Evolutionary conservation across 2,113 vertebrate species (phyloP).

Genomic region (Girardinichthys multiradiatus): DNA sequence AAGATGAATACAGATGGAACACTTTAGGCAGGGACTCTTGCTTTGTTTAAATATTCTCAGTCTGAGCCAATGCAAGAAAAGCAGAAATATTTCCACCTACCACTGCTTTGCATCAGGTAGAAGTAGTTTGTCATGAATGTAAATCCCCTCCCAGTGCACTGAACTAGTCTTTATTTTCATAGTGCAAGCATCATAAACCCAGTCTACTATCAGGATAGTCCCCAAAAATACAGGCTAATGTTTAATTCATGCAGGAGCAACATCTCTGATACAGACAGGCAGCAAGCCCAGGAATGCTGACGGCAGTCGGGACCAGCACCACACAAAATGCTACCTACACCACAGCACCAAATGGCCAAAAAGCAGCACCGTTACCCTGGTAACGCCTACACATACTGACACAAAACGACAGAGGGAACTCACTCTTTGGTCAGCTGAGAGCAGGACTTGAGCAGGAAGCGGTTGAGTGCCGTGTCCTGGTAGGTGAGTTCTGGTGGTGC

Average conservation of each 20-base stretch:
- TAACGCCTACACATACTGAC: slow-evolving; percentile 32
- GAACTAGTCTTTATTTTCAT: slow-evolving; percentile 24
- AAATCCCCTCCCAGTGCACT: slow-evolving; percentile 5
- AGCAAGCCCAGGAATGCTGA: slow-evolving; percentile 28
- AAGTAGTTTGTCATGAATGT: slow-evolving; percentile 4
- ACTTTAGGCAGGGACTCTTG: background rate
- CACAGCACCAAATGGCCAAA: slow-evolving; percentile 27
- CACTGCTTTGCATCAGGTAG: slow-evolving; percentile 16
- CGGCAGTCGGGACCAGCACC: slow-evolving; percentile 30
- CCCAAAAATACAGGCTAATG: slow-evolving; percentile 12
- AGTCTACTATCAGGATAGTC: slow-evolving; percentile 9
- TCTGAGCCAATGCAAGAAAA: background rate
- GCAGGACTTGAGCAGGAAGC: slow-evolving; percentile 94
- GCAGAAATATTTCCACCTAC: slow-evolving; percentile 1
- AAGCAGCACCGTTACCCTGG: slow-evolving; percentile 21
- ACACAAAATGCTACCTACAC: slow-evolving; percentile 37
- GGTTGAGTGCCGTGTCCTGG: slow-evolving; percentile 91
- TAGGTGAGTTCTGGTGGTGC: slow-evolving; percentile 91
- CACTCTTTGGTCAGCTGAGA: slow-evolving; percentile 98
- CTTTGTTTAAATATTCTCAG: background rate
- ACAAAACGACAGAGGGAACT: slow-evolving; percentile 69
- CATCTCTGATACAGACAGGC: slow-evolving; percentile 18
- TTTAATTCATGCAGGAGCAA: slow-evolving; percentile 29
- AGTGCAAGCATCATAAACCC: slow-evolving; percentile 16
- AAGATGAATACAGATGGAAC: slow-evolving; percentile 1